Evolutionary conservation across 2,888 invertebrate genomes (phyloP), one percentile per base, ranked within the genome.

Genomic region (Eilema griseolum): DNA sequence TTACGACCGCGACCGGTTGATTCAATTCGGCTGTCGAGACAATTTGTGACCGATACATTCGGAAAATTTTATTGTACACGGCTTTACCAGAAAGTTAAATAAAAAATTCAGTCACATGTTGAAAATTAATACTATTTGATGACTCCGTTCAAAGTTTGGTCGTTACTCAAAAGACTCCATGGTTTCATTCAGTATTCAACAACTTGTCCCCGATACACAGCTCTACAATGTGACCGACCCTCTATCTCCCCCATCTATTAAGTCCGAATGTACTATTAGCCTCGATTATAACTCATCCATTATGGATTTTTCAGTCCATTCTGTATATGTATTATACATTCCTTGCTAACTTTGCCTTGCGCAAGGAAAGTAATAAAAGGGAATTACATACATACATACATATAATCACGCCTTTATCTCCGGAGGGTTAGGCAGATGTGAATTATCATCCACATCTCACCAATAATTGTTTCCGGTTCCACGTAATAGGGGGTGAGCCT

Each of bases 141-240:
- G 31, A 33, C 61, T 66, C 46, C 37, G 46, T 46, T 10, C 41
- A 41, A 79, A 74, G 59, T 71, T 74, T 8, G 24, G n/a, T 26
- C 31, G 63, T 46, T 46, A 46, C 60, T 60, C 56, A 31, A 14
- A 63, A 69, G n/a, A 20, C 14, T 61, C 61, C 33, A 31, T 26
- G 28, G 52, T 14, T 33, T 31, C 20, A 41, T 46, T 37, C 2
- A 31, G n/a, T 46, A 62, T 73, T 64, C 66, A 76, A 71, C 66
- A 70, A 60, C 52, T 71, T 70, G 70, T 31, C 74, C 76, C 70
- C 66, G 57, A 76, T 79, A 68, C 71, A 79, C 77, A 68, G 70
- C 59, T 72, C 68, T 63, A 72, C 66, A 56, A 68, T 65, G 62
- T 68, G 66, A 72, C 66, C 78, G 67, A 71, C 72, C 74, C 71